Conservation (phyloP, 2,113 vertebrate species). For the Podarcis cretensis region DNA sequence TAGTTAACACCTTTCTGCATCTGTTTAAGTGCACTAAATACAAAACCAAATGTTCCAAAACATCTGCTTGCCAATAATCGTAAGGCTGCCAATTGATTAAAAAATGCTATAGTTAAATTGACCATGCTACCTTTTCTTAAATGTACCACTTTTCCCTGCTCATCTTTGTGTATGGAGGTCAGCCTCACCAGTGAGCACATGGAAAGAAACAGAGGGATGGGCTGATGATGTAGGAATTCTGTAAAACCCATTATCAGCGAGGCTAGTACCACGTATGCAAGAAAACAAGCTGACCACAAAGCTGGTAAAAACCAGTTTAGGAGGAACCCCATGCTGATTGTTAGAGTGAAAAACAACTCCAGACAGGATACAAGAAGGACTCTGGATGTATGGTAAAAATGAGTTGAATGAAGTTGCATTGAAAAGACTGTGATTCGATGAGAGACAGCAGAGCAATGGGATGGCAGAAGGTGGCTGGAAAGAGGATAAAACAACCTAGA, state of each 20-base stretch:
- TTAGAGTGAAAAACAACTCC: too few species aligned
- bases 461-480: too few species aligned
- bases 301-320: background rate
- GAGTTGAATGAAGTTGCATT: too few species aligned
- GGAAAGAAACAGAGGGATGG: background rate
- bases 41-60: conserved; percentile 60
- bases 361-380: too few species aligned
- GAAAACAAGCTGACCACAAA: too few species aligned
- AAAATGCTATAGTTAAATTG: background rate
- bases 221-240: background rate
- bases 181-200: background rate
- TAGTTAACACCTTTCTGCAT: conserved; percentile 47
- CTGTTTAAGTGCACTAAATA: conserved; percentile 44
- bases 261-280: background rate
- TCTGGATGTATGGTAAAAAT: too few species aligned
- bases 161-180: too few species aligned
- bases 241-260: background rate
- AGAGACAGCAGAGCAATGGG: too few species aligned
- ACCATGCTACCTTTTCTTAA: background rate
- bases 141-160: background rate
- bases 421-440: too few species aligned
- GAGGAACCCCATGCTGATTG: too few species aligned
- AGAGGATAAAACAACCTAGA: too few species aligned
- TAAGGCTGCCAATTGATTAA: background rate
- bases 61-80: conserved; percentile 59